phyloP scores from a whole-genome alignment of 2,797 vertebrate genomes.

The Lutra lutra region DNA sequence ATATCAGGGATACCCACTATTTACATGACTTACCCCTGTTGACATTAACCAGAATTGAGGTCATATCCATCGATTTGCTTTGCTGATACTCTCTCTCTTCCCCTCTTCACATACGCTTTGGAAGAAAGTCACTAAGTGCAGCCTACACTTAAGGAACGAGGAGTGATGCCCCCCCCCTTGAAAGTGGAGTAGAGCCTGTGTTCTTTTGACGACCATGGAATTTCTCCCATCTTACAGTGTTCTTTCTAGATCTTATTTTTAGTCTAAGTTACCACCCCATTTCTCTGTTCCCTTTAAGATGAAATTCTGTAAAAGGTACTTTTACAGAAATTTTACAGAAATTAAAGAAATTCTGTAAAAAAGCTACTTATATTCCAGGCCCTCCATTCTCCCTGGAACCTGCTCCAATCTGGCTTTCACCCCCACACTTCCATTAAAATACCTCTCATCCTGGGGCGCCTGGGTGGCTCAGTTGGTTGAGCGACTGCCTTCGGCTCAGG shows the following conservation, averaged over 20 bases:
- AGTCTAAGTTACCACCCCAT: neutral
- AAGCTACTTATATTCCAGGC: neutral
- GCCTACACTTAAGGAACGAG: neutral
- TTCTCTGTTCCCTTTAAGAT: neutral
- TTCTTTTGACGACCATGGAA: neutral
- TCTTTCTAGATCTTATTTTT: neutral
- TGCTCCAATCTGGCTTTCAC: neutral
- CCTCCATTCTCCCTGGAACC: neutral
- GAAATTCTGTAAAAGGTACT: neutral
- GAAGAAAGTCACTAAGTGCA: neutral
- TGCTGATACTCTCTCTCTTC: neutral
- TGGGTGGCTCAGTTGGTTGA: no score
- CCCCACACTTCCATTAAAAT: neutral
- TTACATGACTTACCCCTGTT: neutral
- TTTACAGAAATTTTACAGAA: no score
- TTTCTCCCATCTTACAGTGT: neutral
- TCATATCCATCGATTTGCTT: neutral
- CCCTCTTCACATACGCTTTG: neutral
- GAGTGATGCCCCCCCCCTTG: neutral
- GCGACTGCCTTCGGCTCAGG: no score
- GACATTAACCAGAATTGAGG: neutral
- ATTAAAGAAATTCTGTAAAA: neutral
- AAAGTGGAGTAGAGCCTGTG: neutral
- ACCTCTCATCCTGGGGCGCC: neutral
- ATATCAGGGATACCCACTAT: neutral